phyloP scores from a whole-genome alignment of 2,113 vertebrate species.

The Cercocebus atys region DNA sequence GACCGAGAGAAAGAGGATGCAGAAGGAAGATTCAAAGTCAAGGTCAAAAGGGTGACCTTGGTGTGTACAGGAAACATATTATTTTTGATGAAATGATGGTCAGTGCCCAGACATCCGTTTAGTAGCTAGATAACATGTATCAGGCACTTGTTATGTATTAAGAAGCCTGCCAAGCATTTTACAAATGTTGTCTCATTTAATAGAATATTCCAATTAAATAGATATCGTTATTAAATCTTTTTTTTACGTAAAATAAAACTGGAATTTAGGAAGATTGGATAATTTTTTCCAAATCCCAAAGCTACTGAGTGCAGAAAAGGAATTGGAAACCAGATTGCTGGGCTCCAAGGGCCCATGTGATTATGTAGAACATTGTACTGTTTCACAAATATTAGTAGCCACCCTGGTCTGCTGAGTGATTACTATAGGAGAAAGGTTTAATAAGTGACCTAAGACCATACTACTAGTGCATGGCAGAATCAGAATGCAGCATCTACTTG shows the following conservation, averaged over 20 bases:
- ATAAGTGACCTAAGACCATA: not conserved
- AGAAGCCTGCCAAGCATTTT: not conserved
- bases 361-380: not conserved
- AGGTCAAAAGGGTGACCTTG: not conserved
- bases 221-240: not conserved
- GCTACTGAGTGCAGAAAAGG: not conserved
- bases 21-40: not conserved
- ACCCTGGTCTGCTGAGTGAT: not conserved
- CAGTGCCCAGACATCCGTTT: not conserved
- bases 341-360: not conserved
- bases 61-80: not conserved
- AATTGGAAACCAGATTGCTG: not conserved
- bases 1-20: not conserved
- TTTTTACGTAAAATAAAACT: not conserved
- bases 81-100: not conserved
- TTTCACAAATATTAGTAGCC: not conserved
- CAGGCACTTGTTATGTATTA: not conserved
- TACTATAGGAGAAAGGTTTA: not conserved
- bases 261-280: not conserved
- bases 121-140: not conserved
- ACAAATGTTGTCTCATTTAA: constrained; percentile 17
- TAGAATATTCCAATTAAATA: not conserved
- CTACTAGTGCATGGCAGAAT: not conserved
- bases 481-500: not conserved
- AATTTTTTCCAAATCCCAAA: not conserved